A percentile compares a stretch with the other conserved stretches of the same genome.
These are phyloP conservation scores for Orbicella faveolata DNA, from an alignment of 64 coral and sea anemone species.

Conservation along the genomic window DNA sequence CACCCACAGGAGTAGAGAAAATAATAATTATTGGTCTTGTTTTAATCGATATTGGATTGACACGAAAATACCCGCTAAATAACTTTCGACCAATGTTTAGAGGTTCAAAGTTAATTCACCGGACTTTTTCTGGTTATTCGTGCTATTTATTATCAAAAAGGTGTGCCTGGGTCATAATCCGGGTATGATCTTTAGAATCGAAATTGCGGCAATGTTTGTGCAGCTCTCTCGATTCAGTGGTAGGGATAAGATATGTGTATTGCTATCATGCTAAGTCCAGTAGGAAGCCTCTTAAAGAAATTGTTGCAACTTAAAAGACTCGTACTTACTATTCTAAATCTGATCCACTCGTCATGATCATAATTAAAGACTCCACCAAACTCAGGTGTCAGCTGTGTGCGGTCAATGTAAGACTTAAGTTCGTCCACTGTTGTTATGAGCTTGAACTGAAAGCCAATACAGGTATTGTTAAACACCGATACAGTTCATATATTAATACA, in stretches of 20 bases:
- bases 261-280: too few species aligned
- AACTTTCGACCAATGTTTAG: neutral
- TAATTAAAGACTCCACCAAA: conserved; percentile 96
- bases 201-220: too few species aligned
- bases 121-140: neutral
- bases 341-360: conserved; percentile 97
- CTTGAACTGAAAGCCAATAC: conserved; percentile 84
- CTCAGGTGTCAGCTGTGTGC: conserved; percentile 81
- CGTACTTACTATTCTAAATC: conserved; percentile 96
- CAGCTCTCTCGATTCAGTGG: too few species aligned
- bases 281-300: too few species aligned
- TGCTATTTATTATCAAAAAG: too few species aligned
- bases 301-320: neutral
- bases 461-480: neutral
- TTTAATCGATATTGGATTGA: conserved; percentile 4
- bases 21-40: neutral
- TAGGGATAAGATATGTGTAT: too few species aligned
- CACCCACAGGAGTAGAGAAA: neutral
- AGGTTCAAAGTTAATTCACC: neutral
- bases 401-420: conserved; percentile 78
- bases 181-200: too few species aligned
- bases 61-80: neutral
- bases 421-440: conserved; percentile 91
- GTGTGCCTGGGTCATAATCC: too few species aligned
- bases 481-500: conserved; percentile 12